Evolutionary conservation across 1,140 invertebrate species (phyloP).

Genomic region (Sycophila sp.): DNA sequence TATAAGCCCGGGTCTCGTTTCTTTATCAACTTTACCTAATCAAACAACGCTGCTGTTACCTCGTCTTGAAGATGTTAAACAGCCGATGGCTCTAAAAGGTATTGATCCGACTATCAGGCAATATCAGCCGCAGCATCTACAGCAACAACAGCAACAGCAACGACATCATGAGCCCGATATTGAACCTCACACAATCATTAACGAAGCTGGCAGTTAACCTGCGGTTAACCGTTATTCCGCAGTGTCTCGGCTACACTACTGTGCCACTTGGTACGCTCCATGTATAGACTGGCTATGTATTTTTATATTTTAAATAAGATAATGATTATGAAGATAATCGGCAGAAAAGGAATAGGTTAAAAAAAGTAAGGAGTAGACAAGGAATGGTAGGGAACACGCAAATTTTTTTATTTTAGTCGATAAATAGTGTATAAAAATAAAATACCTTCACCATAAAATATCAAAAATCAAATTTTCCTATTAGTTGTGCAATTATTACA

Average conservation of each 20-base stretch:
- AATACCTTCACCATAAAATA: no score
- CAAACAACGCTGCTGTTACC: conserved; percentile 61
- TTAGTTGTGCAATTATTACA: not conserved
- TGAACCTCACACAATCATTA: conserved; percentile 51
- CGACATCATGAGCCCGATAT: conserved; percentile 6
- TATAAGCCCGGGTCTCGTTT: conserved; percentile 60
- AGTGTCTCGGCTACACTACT: conserved; percentile 41
- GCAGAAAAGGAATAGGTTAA: conserved; percentile 20
- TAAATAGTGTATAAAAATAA: conserved; percentile 7
- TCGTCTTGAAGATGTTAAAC: conserved; percentile 51
- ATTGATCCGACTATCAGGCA: not conserved
- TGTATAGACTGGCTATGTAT: conserved; percentile 69
- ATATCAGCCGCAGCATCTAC: not conserved
- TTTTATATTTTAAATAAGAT: conserved; percentile 66
- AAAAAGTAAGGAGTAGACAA: conserved; percentile 14
- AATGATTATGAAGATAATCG: conserved; percentile 30
- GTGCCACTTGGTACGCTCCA: conserved; percentile 66
- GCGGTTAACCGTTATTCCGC: conserved; percentile 31
- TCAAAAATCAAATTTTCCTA: not conserved
- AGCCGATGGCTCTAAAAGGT: not conserved
- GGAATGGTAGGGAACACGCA: conserved; percentile 12
- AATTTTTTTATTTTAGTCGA: conserved; percentile 19
- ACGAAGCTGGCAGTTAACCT: conserved; percentile 64
- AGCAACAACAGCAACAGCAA: conserved; percentile 18
- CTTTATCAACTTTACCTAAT: conserved; percentile 61